These are phyloP conservation scores for Pogona vitticeps DNA, from an alignment of 2,113 vertebrate species.

Conservation along the genomic window DNA sequence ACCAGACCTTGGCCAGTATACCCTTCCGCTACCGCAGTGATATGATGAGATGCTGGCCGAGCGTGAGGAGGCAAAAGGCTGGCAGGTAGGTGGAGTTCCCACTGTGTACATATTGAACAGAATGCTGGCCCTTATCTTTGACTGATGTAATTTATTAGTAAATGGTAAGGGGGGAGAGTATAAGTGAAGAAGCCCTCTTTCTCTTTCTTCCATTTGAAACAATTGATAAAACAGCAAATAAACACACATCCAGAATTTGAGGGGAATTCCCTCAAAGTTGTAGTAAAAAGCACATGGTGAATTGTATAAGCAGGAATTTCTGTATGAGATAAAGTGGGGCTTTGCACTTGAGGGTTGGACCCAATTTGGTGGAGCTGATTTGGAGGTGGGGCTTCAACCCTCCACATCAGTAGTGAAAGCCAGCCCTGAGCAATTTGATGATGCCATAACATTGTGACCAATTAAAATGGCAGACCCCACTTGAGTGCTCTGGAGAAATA, in stretches of 20 bases:
- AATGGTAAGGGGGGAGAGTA: background rate
- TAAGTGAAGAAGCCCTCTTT: background rate
- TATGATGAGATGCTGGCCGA: too few species aligned
- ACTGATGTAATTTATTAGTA: background rate
- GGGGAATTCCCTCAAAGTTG: background rate
- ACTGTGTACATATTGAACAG: too few species aligned
- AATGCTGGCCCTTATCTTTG: background rate
- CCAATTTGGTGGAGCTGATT: background rate
- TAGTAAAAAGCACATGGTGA: background rate
- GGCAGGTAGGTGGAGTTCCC: too few species aligned
- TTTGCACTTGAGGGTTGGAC: background rate
- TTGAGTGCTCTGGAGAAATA: background rate
- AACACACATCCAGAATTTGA: background rate
- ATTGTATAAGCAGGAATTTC: background rate
- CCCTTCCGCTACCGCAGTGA: too few species aligned
- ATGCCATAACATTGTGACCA: background rate
- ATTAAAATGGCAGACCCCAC: background rate
- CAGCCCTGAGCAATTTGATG: background rate
- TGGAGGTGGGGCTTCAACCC: background rate
- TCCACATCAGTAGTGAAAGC: background rate
- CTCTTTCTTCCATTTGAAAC: background rate
- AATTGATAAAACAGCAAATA: background rate
- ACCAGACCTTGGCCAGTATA: too few species aligned
- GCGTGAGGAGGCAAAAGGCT: too few species aligned
- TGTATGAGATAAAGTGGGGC: too few species aligned